A percentile compares a stretch with the other conserved stretches of the same genome.
These are phyloP conservation scores for Poecile atricapillus DNA, from an alignment of 2,113 vertebrate genomes.

Conservation along the genomic window DNA sequence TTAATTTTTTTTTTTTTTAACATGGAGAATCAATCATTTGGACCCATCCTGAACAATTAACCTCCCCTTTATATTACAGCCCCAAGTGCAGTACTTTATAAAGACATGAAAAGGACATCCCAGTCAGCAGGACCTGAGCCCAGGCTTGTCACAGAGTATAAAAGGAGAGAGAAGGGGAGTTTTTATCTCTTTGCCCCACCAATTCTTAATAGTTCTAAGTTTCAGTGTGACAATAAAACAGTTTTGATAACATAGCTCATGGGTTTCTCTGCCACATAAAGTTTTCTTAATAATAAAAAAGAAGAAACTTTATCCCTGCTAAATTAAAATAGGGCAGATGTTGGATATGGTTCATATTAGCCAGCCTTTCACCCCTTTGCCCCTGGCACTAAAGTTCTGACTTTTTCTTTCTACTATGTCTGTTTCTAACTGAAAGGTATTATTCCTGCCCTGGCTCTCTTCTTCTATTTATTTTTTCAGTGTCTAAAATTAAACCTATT, in stretches of 20 bases:
- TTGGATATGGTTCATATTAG: conserved; percentile 58
- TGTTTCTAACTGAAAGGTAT: conserved; percentile 54
- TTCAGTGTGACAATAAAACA: conserved; percentile 45
- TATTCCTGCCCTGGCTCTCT: conserved; percentile 35
- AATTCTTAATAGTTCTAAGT: conserved; percentile 16
- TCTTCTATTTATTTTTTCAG: conserved; percentile 52
- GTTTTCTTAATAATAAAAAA: conserved; percentile 70
- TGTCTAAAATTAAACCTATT: conserved; percentile 51
- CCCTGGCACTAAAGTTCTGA: conserved; percentile 44
- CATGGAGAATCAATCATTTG: conserved; percentile 11
- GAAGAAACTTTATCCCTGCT: conserved; percentile 62
- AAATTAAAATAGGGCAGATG: conserved; percentile 66
- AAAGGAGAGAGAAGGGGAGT: conserved; percentile 36
- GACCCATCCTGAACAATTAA: conserved; percentile 53
- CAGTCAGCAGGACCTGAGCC: conserved; percentile 7
- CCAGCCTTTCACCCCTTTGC: conserved; percentile 35
- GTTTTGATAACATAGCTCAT: conserved; percentile 51
- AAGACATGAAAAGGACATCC: conserved; percentile 48
- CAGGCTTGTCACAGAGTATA: conserved; percentile 36
- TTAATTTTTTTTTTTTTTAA: neutral
- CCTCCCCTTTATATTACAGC: conserved; percentile 30
- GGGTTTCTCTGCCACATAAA: conserved; percentile 53
- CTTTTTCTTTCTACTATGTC: conserved; percentile 51
- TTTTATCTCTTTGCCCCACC: conserved; percentile 25
- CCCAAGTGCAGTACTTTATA: conserved; percentile 19